phyloP scores from a whole-genome alignment of 2,113 vertebrate species.

The Zeus faber region DNA sequence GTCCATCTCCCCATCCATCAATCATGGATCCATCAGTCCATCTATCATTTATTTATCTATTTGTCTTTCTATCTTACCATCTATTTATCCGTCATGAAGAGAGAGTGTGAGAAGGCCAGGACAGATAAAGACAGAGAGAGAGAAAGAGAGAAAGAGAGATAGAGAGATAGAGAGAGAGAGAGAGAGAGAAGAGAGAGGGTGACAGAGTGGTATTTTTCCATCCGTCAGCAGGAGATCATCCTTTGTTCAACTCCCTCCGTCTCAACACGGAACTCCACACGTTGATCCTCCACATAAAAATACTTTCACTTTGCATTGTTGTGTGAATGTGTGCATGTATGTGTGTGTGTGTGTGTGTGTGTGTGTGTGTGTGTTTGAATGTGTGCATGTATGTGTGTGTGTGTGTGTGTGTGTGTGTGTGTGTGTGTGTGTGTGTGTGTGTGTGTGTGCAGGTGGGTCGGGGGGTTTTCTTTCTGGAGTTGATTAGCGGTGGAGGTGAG shows the following conservation, averaged over 20 bases:
- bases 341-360: conserved; percentile 8
- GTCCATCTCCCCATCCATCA: no score
- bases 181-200: conserved; percentile 24
- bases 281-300: no score
- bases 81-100: no score
- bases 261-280: conserved; percentile 62
- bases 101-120: no score
- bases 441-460: conserved; percentile 11
- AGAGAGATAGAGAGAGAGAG: no score
- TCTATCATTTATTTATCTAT: no score
- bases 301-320: no score
- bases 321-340: no score
- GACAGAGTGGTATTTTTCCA: conserved; percentile 62
- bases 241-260: conserved; percentile 66
- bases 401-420: conserved; percentile 14
- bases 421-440: conserved; percentile 15
- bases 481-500: conserved; percentile 49
- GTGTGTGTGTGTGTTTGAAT: conserved; percentile 8
- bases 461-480: conserved; percentile 38
- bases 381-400: conserved; percentile 7
- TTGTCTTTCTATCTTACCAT: no score
- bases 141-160: no score
- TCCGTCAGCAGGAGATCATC: conserved; percentile 71
- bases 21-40: no score
- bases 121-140: no score